Conservation (phyloP, 64 coral and sea anemone species). For the Actinia equina region DNA sequence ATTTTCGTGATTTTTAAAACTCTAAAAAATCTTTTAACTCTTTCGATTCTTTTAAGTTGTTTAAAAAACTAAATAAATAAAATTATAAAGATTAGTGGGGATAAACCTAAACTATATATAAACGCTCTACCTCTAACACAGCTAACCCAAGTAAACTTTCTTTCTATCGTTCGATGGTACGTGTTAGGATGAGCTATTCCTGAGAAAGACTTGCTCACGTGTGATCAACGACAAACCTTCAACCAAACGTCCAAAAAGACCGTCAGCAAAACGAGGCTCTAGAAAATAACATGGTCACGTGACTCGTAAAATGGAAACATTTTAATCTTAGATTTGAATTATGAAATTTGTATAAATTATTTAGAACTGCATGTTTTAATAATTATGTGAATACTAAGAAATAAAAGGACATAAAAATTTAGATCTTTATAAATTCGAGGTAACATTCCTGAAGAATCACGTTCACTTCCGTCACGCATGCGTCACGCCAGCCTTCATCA, state of each 20-base stretch:
- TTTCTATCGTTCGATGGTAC: neutral
- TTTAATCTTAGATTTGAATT: neutral
- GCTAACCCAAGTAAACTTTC: neutral
- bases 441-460: too few species aligned
- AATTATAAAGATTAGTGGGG: neutral
- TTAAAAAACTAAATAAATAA: neutral
- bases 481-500: too few species aligned
- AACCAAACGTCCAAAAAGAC: constrained; percentile 2
- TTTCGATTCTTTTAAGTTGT: neutral
- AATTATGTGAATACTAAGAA: neutral
- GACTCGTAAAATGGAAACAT: neutral
- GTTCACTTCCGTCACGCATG: too few species aligned
- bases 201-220: neutral
- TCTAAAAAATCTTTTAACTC: neutral
- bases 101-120: too few species aligned
- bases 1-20: neutral
- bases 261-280: neutral
- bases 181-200: neutral
- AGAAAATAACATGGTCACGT: neutral
- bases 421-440: too few species aligned
- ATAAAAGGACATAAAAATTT: neutral
- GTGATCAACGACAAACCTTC: neutral
- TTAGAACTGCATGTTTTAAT: neutral
- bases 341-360: neutral
- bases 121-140: neutral